Evolutionary conservation across 2,888 invertebrate species (phyloP).

Genomic region (Toxonevra muliebris): DNA sequence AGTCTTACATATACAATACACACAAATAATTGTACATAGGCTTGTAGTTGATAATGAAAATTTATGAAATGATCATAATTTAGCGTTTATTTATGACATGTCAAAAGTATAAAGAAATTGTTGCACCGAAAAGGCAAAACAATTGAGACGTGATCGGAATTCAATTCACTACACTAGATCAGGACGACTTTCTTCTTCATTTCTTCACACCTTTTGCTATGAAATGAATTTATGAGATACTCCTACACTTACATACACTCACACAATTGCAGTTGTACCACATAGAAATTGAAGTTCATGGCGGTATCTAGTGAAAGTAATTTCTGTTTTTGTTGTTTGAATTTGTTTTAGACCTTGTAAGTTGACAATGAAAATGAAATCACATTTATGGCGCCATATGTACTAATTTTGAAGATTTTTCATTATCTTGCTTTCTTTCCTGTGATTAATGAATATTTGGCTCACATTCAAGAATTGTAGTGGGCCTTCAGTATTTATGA

Average conservation of each 20-base stretch:
- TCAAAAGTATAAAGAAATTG: conserved; percentile 41
- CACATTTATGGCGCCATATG: no score
- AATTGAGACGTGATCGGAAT: conserved; percentile 23
- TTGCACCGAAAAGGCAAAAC: conserved; percentile 23
- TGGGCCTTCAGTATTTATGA: conserved; percentile 52
- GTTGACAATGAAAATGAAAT: not conserved
- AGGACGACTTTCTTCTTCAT: conserved; percentile 19
- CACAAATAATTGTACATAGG: no score
- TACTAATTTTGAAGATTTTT: not conserved
- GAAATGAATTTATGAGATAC: not conserved
- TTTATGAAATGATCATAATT: conserved; percentile 50
- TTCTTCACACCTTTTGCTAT: conserved; percentile 10
- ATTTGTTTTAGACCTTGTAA: no score
- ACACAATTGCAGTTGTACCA: no score
- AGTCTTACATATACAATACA: no score
- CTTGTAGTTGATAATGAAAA: not conserved
- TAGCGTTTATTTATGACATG: conserved; percentile 60
- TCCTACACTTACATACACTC: not conserved
- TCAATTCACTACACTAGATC: not conserved
- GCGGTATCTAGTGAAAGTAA: conserved; percentile 15
- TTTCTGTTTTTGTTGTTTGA: no score
- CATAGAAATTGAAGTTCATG: not conserved
- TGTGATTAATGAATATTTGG: conserved; percentile 23
- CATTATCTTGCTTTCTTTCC: not conserved
- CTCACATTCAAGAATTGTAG: conserved; percentile 26